Percentiles rank a stretch among this genome's conserved stretches.
phyloP scores from a whole-genome alignment of 2,113 vertebrate species.

The Ammospiza nelsoni region DNA sequence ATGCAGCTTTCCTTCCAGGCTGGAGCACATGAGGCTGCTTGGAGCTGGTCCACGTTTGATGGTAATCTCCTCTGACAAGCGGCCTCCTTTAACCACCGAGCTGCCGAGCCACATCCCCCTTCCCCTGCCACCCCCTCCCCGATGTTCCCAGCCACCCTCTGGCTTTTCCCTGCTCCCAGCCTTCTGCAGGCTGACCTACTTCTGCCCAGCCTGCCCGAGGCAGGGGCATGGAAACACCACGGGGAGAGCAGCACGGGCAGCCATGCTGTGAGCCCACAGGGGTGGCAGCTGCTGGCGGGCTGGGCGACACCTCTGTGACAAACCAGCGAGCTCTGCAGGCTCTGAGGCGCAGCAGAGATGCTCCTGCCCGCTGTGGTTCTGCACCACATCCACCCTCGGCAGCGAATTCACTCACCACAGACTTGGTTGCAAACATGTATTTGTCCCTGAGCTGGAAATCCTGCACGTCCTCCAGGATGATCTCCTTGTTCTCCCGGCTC shows the following conservation, averaged over 20 bases:
- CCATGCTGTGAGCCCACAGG: rapidly evolving
- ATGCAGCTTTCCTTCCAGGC: background rate
- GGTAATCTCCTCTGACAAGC: slow-evolving; percentile 10
- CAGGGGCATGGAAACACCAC: background rate
- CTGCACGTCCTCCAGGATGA: slow-evolving; percentile 89
- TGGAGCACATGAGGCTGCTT: background rate
- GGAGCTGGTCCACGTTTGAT: background rate
- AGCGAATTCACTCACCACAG: slow-evolving; percentile 76
- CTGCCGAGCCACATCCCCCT: background rate
- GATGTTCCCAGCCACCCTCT: background rate
- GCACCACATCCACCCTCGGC: rapidly evolving
- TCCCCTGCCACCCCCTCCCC: background rate
- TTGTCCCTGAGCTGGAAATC: slow-evolving; percentile 96
- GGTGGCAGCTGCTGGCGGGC: background rate
- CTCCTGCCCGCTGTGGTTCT: background rate
- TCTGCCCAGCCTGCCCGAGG: slow-evolving; percentile 1
- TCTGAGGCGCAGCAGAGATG: rapidly evolving
- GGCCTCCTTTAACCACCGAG: background rate
- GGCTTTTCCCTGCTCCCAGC: background rate
- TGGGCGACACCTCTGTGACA: background rate
- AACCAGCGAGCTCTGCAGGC: background rate
- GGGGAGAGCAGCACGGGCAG: rapidly evolving
- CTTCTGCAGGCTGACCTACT: slow-evolving; percentile 24
- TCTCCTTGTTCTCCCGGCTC: slow-evolving; percentile 85
- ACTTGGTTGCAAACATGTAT: slow-evolving; percentile 96